phyloP scores from a whole-genome alignment of 2,888 invertebrate species.

The Temnothorax unifasciatus region DNA sequence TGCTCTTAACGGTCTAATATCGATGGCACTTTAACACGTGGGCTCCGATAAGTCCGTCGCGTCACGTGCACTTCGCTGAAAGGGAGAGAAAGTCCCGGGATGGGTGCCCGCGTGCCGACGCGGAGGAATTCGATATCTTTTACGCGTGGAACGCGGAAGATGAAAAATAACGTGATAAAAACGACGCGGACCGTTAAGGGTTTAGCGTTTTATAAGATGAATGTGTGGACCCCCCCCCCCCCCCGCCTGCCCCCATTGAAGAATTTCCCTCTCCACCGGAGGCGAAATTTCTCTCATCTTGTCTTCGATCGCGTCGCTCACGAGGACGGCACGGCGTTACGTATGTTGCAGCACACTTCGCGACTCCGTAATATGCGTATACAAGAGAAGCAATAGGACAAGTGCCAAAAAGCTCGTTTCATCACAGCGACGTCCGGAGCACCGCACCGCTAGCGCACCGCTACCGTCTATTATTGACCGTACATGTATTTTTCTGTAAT shows the following conservation, averaged over 20 bases:
- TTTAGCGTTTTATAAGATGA: conserved; percentile 29
- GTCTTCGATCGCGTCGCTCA: conserved; percentile 37
- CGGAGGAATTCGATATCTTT: no score
- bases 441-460: background rate
- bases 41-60: background rate
- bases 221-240: background rate
- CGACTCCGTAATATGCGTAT: conserved; percentile 3
- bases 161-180: conserved; percentile 15
- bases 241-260: background rate
- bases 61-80: background rate
- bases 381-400: conserved; percentile 43
- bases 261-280: background rate
- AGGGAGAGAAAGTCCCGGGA: background rate
- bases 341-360: no score
- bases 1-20: conserved; percentile 42
- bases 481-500: background rate
- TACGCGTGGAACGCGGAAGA: background rate
- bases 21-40: conserved; percentile 17
- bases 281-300: conserved; percentile 23
- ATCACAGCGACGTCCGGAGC: background rate
- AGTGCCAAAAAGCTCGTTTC: conserved; percentile 48
- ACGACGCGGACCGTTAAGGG: conserved; percentile 33
- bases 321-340: background rate
- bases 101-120: no score
- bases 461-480: no score